Conservation (phyloP, 2,888 invertebrate species). For the Pachymerium ferrugineum region DNA sequence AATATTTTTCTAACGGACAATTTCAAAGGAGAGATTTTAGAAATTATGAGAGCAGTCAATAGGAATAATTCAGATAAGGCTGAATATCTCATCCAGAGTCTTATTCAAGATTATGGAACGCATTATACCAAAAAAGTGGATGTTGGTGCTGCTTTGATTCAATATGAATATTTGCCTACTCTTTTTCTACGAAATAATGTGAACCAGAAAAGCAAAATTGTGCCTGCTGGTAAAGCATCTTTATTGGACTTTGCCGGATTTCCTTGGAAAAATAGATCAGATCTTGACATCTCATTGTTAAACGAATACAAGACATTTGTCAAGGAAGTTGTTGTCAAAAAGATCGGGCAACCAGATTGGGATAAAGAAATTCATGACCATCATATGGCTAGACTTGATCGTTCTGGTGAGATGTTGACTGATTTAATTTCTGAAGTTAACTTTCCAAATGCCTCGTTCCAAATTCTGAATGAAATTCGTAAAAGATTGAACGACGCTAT, state of each 20-base stretch:
- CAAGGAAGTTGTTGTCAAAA: neutral
- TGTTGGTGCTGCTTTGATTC: neutral
- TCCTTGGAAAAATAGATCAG: neutral
- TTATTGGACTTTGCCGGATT: neutral
- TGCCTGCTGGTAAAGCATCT: neutral
- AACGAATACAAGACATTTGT: neutral
- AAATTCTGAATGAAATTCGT: neutral
- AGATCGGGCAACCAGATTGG: neutral
- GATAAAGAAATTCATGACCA: neutral
- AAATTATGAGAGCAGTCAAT: too few relatives aligned
- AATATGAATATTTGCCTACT: neutral
- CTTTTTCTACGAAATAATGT: neutral
- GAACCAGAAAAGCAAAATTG: neutral
- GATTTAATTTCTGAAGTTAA: neutral
- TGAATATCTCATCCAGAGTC: neutral
- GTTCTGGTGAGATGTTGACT: neutral
- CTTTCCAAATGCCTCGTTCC: neutral
- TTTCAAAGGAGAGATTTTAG: too few relatives aligned
- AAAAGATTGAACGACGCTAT: neutral
- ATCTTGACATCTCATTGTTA: neutral
- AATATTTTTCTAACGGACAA: too few relatives aligned
- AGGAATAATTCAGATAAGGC: too few relatives aligned
- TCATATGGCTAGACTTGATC: neutral
- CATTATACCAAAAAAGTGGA: neutral
- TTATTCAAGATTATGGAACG: neutral